Conservation (phyloP, 1,140 invertebrate genomes). For the Drosophila subpulchrella region DNA sequence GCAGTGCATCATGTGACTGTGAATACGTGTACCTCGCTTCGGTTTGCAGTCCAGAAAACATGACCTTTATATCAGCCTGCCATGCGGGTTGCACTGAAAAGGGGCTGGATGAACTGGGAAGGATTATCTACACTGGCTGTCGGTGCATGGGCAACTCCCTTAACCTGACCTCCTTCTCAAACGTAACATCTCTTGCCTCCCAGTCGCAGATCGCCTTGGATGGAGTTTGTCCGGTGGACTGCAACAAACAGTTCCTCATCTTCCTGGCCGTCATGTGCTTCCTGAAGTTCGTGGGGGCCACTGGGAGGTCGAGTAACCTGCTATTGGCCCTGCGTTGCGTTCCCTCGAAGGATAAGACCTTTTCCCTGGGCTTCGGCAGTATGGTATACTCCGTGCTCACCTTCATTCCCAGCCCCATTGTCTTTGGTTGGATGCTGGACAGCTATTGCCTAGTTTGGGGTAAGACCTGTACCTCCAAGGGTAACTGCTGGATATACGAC, state of each 20-base stretch:
- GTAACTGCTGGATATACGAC: slow-evolving; percentile 91
- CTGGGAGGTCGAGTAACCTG: slow-evolving; percentile 88
- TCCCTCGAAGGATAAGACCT: slow-evolving; percentile 88
- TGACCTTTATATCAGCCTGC: slow-evolving; percentile 89
- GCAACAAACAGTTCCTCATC: slow-evolving; percentile 87
- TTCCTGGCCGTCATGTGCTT: slow-evolving; percentile 88
- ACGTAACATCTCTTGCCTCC: neutral
- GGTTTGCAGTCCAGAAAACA: slow-evolving; percentile 87
- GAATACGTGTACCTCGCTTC: slow-evolving; percentile 89
- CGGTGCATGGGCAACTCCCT: slow-evolving; percentile 29
- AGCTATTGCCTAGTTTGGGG: slow-evolving; percentile 90
- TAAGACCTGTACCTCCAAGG: slow-evolving; percentile 89
- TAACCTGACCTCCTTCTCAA: neutral
- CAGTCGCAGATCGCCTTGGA: slow-evolving; percentile 63
- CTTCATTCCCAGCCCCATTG: slow-evolving; percentile 90
- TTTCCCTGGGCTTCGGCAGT: slow-evolving; percentile 88
- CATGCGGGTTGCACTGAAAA: slow-evolving; percentile 88
- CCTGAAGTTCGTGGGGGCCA: slow-evolving; percentile 88
- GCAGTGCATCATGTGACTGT: slow-evolving; percentile 88
- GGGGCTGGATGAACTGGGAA: slow-evolving; percentile 59
- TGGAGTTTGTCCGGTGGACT: slow-evolving; percentile 88
- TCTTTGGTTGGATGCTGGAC: slow-evolving; percentile 90
- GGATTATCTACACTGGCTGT: slow-evolving; percentile 66
- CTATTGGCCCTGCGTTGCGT: slow-evolving; percentile 88
- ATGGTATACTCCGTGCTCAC: slow-evolving; percentile 88